Percentiles rank a stretch among this genome's conserved stretches.
These are phyloP conservation scores for Urosaurus nigricauda DNA, from an alignment of 2,797 vertebrate genomes.

Conservation along the genomic window DNA sequence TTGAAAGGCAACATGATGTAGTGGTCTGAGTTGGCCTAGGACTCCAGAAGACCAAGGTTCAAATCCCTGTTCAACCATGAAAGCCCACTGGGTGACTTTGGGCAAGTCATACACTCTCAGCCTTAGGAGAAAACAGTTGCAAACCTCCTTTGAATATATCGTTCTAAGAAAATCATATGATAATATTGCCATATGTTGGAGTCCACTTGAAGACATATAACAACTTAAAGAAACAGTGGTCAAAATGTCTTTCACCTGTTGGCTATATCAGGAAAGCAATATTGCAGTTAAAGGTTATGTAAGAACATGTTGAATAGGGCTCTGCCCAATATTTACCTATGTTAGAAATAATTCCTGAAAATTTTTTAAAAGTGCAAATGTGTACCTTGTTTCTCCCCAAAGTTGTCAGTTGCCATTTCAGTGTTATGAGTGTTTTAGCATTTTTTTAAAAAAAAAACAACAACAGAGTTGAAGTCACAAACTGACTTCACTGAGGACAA, in stretches of 20 bases:
- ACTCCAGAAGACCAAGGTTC: no score
- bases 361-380: not conserved
- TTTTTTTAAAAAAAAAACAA: not conserved
- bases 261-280: not conserved
- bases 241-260: not conserved
- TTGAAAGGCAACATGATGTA: no score
- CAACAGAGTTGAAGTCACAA: not conserved
- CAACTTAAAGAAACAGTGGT: no score
- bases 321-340: not conserved
- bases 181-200: no score
- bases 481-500: not conserved
- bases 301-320: not conserved
- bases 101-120: no score
- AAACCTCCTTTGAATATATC: no score
- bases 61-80: no score
- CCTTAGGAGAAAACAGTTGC: no score
- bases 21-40: no score
- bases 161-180: no score
- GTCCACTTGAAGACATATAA: no score
- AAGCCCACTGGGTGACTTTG: no score
- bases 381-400: not conserved
- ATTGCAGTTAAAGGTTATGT: not conserved
- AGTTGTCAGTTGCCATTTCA: not conserved
- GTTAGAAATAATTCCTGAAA: not conserved
- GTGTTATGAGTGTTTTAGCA: not conserved